phyloP scores from a whole-genome alignment of 2,888 invertebrate genomes.

The Nysson spinosus region DNA sequence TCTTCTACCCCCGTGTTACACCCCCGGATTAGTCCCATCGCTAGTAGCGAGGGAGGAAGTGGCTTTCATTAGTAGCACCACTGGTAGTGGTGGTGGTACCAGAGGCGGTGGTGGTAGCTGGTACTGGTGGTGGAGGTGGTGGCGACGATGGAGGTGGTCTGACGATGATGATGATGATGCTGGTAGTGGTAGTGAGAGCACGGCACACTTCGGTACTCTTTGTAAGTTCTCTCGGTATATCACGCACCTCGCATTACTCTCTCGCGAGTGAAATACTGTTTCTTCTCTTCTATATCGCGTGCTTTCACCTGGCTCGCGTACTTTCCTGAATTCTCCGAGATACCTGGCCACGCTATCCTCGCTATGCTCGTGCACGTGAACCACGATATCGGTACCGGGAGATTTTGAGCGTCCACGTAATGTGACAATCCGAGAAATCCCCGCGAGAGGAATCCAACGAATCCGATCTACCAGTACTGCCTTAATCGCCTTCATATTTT shows the following conservation, averaged over 20 bases:
- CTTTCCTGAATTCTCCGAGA: background rate
- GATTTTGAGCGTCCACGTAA: too few species aligned
- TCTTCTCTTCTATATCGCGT: conserved; percentile 8
- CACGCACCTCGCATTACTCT: conserved; percentile 47
- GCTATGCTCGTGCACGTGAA: too few species aligned
- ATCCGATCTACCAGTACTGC: too few species aligned
- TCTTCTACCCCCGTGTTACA: too few species aligned
- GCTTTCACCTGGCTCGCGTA: background rate
- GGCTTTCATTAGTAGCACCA: conserved; percentile 42
- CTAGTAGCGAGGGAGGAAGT: conserved; percentile 51
- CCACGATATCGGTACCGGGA: too few species aligned
- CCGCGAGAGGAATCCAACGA: too few species aligned
- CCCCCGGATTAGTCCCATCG: too few species aligned
- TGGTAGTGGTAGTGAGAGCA: conserved; percentile 35
- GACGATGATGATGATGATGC: background rate
- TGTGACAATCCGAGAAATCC: too few species aligned
- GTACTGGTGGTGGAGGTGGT: background rate
- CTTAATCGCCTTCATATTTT: too few species aligned
- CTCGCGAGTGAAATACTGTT: conserved; percentile 44
- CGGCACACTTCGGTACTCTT: conserved; percentile 57
- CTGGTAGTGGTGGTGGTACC: conserved; percentile 30
- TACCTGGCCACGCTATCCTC: background rate
- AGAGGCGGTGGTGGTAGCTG: background rate
- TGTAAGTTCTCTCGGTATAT: conserved; percentile 51
- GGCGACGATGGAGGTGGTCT: background rate